Evolutionary conservation across 23 tunicate genomes (phyloP).

Genomic region (Styela clava): DNA sequence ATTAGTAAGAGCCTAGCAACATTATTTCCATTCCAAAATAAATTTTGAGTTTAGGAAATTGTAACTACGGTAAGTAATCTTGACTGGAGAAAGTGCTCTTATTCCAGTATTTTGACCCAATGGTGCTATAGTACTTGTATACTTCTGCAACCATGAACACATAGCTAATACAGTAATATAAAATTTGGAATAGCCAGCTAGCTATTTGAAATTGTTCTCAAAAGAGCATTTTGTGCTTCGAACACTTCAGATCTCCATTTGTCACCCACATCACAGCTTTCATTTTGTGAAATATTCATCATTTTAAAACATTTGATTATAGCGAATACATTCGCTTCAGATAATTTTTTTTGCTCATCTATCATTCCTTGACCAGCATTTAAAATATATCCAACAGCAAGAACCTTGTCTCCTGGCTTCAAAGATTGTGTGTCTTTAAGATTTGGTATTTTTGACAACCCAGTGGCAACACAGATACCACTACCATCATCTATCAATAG

Average conservation of each 20-base stretch:
- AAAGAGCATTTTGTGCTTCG: conserved; percentile 41
- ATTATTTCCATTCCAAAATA: too few relatives aligned
- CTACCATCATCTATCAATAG: conserved; percentile 51
- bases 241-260: conserved; percentile 48
- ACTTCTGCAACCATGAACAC: too few relatives aligned
- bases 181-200: too few relatives aligned
- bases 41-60: too few relatives aligned
- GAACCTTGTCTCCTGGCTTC: conserved; percentile 26
- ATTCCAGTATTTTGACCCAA: too few relatives aligned
- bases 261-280: conserved; percentile 27
- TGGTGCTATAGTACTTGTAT: too few relatives aligned
- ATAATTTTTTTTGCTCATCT: neutral
- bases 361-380: conserved; percentile 8
- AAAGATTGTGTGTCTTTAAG: neutral
- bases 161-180: too few relatives aligned
- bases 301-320: conserved; percentile 54
- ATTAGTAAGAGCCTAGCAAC: too few relatives aligned
- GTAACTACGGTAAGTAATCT: too few relatives aligned
- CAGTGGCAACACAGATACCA: conserved; percentile 39
- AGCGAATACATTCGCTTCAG: conserved; percentile 2
- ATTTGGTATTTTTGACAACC: conserved; percentile 51
- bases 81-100: too few relatives aligned
- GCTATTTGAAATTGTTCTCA: neutral
- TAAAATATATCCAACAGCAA: conserved; percentile 44
- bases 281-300: conserved; percentile 29